Base-by-base conservation (phyloP, 2,113 vertebrate genomes). In the Mionectes macconnelli region DNA sequence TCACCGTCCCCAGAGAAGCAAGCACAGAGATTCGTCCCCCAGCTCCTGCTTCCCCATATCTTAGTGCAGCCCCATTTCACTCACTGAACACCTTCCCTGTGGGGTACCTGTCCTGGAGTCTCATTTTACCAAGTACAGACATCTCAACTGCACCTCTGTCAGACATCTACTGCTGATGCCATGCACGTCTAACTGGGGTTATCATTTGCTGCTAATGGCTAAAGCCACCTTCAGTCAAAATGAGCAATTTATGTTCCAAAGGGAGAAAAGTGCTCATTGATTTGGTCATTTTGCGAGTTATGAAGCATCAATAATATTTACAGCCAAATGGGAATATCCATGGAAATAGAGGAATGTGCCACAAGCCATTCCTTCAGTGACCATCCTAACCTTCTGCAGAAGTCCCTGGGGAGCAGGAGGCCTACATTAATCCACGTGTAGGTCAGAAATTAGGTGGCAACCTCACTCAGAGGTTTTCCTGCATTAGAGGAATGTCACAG, bases 1-100 rank as follows among this genome's bases (percentile, higher is more conserved):
- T 27, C 86, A 13, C 53, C 10, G 30, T 22, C 47, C 63, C 76
- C 81, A 80, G 47, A 18, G 12, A 33, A 35, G 56, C 7, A 20
- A 0, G 4, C 14, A 25, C 11, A 7, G 20, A 24, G 12, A 27
- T 30, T 23, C 5, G 1, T 6, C n/a, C 70, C 62, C 27, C 90
- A 53, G 75, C 70, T 35, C 56, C 5, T 52, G 69, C 57, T n/a
- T 49, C 15, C 66, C 57, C 27, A 12, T 0, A 0, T 6, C 14
- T 7, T 13, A n/a, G 4, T 0, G 4, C 70, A 67, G 83, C 57
- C 39, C 49, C 44, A 4, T 7, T 35, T 1, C 33, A 42, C 35
- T 16, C 8, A 3, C 69, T 17, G 62, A 67, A 56, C n/a, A 45
- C 70, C 15, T 42, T 30, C 3, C 2, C 64, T 21, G 42, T 8